Evolutionary conservation across 2,888 invertebrate genomes (phyloP).

Genomic region (Phania funesta): DNA sequence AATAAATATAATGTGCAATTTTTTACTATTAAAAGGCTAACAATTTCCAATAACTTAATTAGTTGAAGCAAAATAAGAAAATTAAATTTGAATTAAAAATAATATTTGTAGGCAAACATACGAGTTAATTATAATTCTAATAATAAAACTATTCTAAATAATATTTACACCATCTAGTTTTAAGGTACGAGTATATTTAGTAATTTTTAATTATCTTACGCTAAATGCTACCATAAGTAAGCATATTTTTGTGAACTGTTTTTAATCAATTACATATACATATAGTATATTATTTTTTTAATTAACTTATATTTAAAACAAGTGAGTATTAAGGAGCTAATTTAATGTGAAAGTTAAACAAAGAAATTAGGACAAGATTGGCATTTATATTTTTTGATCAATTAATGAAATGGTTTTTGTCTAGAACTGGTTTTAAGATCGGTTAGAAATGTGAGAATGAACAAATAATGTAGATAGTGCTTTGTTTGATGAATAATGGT

Average conservation of each 20-base stretch:
- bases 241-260: constrained; percentile 20
- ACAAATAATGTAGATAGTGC: constrained; percentile 29
- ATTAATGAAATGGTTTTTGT: constrained; percentile 8
- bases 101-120: constrained; percentile 19
- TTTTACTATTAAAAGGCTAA: constrained; percentile 18
- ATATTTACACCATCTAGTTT: constrained; percentile 10
- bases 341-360: background rate
- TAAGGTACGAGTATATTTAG: too few species aligned
- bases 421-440: background rate
- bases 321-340: background rate
- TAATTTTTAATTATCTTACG: background rate
- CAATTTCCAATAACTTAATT: constrained; percentile 26
- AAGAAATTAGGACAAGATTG: background rate
- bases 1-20: constrained; percentile 44
- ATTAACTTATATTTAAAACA: background rate
- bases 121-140: constrained; percentile 14
- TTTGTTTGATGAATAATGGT: constrained; percentile 56
- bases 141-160: constrained; percentile 1
- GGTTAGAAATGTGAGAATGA: background rate
- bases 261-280: background rate
- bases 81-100: background rate
- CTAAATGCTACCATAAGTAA: background rate
- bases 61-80: background rate
- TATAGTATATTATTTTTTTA: background rate
- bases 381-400: background rate